phyloP scores from a whole-genome alignment of 2,797 vertebrate species.

The Ctenopoma multispine region DNA sequence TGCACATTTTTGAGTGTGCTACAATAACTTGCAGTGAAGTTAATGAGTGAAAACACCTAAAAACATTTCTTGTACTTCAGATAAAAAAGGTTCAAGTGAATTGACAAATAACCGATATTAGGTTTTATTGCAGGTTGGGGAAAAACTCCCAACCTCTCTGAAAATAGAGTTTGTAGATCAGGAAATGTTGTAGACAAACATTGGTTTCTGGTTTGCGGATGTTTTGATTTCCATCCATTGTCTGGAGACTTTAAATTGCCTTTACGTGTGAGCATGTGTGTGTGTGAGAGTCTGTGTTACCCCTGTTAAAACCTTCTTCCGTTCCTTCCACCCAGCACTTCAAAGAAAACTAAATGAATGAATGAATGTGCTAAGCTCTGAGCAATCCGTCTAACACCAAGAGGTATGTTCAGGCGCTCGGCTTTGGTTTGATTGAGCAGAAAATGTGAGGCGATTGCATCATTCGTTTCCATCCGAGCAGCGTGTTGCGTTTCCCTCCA shows the following conservation, averaged over 20 bases:
- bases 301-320: not conserved
- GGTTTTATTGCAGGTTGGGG: too few species aligned
- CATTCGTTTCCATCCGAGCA: slow-evolving; percentile 63
- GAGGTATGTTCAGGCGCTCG: slow-evolving; percentile 48
- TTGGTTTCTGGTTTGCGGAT: slow-evolving; percentile 6
- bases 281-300: not conserved
- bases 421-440: slow-evolving; percentile 63
- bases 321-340: not conserved
- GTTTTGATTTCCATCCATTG: slow-evolving; percentile 1
- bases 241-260: slow-evolving; percentile 21
- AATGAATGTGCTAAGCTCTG: slow-evolving; percentile 9
- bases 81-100: too few species aligned
- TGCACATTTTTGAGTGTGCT: too few species aligned
- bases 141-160: too few species aligned
- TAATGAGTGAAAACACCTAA: too few species aligned
- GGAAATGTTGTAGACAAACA: too few species aligned
- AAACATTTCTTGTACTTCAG: too few species aligned
- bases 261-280: not conserved
- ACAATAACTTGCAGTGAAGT: too few species aligned
- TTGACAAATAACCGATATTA: too few species aligned
- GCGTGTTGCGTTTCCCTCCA: slow-evolving; percentile 63
- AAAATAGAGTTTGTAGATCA: too few species aligned
- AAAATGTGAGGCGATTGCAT: slow-evolving; percentile 59
- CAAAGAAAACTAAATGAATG: slow-evolving; percentile 15
- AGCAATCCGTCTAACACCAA: slow-evolving; percentile 57